Conservation (phyloP, 1,140 invertebrate genomes). For the Pseudomyrmex pallidus region DNA sequence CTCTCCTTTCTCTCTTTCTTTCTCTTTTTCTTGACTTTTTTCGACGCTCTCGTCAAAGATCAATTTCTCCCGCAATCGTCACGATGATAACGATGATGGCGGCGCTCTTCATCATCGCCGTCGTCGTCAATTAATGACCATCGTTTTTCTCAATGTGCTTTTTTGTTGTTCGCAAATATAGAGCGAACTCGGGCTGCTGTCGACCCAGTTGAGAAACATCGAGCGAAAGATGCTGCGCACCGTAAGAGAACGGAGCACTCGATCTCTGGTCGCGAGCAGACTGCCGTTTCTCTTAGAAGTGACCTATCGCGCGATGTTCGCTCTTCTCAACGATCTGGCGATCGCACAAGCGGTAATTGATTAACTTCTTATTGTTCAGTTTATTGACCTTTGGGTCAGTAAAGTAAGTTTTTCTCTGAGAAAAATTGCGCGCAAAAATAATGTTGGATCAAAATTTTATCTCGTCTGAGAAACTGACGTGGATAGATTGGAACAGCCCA, state of each 20-base stretch:
- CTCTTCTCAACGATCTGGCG: slow-evolving; percentile 75
- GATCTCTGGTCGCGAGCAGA: slow-evolving; percentile 73
- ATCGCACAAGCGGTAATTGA: slow-evolving; percentile 75
- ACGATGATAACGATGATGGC: slow-evolving; percentile 2
- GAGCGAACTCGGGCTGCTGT: slow-evolving; percentile 77
- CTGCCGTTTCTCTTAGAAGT: slow-evolving; percentile 76
- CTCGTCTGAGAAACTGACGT: not conserved
- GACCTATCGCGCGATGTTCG: slow-evolving; percentile 73
- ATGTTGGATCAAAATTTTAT: not conserved
- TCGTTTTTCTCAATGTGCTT: slow-evolving; percentile 25
- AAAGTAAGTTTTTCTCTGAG: no score
- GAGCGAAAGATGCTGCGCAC: slow-evolving; percentile 77
- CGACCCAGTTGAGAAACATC: slow-evolving; percentile 79
- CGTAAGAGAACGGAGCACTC: slow-evolving; percentile 75
- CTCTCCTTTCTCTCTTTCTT: not conserved
- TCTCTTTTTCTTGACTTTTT: not conserved
- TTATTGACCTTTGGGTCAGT: no score
- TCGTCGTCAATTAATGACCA: slow-evolving; percentile 68
- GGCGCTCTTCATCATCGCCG: slow-evolving; percentile 59
- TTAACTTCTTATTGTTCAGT: not conserved
- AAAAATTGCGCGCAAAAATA: not conserved
- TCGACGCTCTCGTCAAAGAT: not conserved
- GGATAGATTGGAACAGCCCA: not conserved
- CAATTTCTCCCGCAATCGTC: not conserved
- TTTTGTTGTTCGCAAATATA: slow-evolving; percentile 58